A percentile compares a stretch with the other conserved stretches of the same genome.
These are phyloP conservation scores for Eudyptes chrysolophus DNA, from an alignment of 2,113 vertebrate genomes.

Conservation along the genomic window DNA sequence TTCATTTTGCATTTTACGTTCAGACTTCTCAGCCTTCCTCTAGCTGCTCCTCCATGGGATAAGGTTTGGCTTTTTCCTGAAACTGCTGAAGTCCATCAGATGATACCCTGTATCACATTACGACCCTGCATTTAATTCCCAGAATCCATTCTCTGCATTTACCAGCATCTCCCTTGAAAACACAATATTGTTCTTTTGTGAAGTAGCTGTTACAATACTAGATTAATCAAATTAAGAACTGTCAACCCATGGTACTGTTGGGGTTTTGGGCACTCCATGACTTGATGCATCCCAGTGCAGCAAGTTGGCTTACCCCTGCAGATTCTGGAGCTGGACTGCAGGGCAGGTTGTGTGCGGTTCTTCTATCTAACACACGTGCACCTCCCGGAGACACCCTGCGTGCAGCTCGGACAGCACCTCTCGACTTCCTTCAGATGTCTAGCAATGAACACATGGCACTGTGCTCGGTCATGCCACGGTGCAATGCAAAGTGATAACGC, in stretches of 20 bases:
- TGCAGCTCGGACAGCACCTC: background rate
- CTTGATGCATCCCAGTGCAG: background rate
- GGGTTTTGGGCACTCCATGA: background rate
- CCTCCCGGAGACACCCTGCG: accelerated
- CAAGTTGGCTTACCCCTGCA: background rate
- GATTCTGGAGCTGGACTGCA: background rate
- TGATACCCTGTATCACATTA: background rate
- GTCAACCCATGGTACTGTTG: accelerated
- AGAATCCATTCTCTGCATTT: background rate
- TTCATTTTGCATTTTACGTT: background rate
- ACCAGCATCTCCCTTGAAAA: background rate
- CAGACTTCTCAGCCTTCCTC: background rate
- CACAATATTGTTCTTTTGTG: accelerated
- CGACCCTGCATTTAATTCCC: background rate
- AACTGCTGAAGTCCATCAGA: background rate
- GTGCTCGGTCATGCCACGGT: accelerated
- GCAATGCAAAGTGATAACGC: accelerated
- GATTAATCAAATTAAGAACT: background rate
- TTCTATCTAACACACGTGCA: background rate
- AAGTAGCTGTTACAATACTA: background rate
- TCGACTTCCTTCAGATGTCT: background rate
- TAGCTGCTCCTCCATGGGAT: background rate
- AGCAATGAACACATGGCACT: accelerated
- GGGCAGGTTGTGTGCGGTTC: background rate
- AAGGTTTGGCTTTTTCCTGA: background rate